Evolutionary conservation across 2,113 vertebrate genomes (phyloP).

Genomic region (Jaculus jaculus): DNA sequence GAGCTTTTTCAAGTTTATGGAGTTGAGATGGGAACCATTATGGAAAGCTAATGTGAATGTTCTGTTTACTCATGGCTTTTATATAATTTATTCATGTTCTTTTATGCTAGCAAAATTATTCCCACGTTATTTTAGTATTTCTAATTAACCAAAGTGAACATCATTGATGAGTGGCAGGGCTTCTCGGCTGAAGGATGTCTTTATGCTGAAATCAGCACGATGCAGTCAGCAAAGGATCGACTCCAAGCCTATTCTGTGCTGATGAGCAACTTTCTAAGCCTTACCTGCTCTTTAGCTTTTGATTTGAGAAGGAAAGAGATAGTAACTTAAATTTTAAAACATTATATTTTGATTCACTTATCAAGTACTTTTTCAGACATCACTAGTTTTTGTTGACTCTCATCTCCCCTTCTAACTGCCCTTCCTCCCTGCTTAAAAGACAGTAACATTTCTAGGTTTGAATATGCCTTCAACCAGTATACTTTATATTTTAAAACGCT

Average conservation of each 20-base stretch:
- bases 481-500: slow-evolving; percentile 49
- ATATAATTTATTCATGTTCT: slow-evolving; percentile 75
- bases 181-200: not conserved
- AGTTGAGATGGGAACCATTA: slow-evolving; percentile 28
- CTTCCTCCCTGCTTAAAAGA: no score
- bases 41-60: slow-evolving; percentile 51
- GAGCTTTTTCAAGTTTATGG: not conserved
- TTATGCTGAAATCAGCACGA: slow-evolving; percentile 69
- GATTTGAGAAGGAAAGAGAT: not conserved
- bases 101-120: slow-evolving; percentile 71
- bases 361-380: no score
- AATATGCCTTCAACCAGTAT: slow-evolving; percentile 12
- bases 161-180: not conserved
- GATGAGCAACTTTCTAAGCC: slow-evolving; percentile 66
- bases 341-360: not conserved
- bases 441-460: slow-evolving; percentile 47
- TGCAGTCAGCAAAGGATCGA: slow-evolving; percentile 13
- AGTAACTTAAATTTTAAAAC: no score
- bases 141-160: slow-evolving; percentile 76
- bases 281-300: not conserved
- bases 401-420: no score
- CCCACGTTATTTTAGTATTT: slow-evolving; percentile 66
- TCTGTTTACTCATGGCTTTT: slow-evolving; percentile 61
- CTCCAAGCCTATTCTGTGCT: not conserved
- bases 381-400: no score